Conservation (phyloP, 2,113 vertebrate species). For the Sylvicapra grimmia region DNA sequence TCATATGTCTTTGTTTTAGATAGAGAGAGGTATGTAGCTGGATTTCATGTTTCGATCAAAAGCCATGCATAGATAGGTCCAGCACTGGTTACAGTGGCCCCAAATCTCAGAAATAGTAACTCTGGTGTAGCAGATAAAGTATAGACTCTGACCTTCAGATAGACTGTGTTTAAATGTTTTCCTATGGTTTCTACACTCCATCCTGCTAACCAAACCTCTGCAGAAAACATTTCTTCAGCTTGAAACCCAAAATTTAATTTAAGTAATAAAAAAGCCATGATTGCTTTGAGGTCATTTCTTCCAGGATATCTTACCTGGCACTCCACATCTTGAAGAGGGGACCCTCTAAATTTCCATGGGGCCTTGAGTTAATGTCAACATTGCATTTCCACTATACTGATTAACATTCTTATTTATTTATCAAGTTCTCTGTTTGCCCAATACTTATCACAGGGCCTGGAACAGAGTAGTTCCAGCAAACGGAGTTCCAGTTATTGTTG, state of each 20-base stretch:
- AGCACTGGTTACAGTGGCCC: background rate
- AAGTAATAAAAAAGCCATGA: background rate
- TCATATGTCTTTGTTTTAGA: background rate
- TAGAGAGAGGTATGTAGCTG: background rate
- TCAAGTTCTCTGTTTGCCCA: background rate
- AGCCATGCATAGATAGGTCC: no score
- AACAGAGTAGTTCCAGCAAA: background rate
- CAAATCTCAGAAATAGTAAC: background rate
- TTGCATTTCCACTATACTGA: background rate
- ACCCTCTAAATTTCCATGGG: fast-evolving
- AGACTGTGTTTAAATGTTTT: background rate
- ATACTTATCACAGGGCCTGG: background rate
- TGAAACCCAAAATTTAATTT: background rate
- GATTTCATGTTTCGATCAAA: background rate
- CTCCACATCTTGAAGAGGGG: background rate
- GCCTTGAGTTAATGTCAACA: background rate
- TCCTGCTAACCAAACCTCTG: background rate
- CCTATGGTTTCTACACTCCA: background rate
- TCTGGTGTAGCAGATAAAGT: background rate
- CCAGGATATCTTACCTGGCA: background rate
- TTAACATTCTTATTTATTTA: background rate
- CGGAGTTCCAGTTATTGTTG: background rate
- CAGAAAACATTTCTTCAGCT: background rate
- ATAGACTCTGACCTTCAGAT: background rate
- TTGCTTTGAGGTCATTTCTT: background rate